Conservation (phyloP, 1,140 invertebrate species). For the Heliconius congener region DNA sequence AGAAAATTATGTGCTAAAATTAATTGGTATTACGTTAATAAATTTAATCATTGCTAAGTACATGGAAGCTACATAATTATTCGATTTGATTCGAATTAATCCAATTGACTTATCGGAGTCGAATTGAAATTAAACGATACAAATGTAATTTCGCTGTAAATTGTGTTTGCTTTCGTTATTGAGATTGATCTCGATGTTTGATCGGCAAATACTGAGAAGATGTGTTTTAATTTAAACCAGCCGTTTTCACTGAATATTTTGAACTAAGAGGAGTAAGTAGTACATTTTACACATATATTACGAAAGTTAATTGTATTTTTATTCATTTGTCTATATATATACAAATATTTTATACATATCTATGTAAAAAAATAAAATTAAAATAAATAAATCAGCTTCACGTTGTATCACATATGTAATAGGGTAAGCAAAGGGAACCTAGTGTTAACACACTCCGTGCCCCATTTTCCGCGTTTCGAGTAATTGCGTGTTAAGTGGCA, state of each 20-base stretch:
- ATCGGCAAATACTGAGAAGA: conserved; percentile 27
- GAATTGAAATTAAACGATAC: conserved; percentile 58
- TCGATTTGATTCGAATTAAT: conserved; percentile 63
- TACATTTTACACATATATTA: background rate
- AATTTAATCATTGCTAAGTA: conserved; percentile 39
- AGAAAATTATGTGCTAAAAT: background rate
- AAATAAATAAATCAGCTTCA: too few relatives aligned
- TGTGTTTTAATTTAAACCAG: conserved; percentile 21
- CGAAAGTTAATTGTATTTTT: background rate
- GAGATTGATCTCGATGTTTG: conserved; percentile 48
- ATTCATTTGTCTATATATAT: too few relatives aligned
- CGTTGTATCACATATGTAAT: too few relatives aligned
- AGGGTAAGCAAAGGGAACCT: too few relatives aligned
- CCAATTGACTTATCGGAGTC: conserved; percentile 55
- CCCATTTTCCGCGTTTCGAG: too few relatives aligned
- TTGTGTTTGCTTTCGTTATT: conserved; percentile 58
- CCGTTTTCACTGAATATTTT: background rate
- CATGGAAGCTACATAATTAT: conserved; percentile 60
- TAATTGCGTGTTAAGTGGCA: too few relatives aligned
- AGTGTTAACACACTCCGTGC: too few relatives aligned
- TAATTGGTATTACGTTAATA: conserved; percentile 27
- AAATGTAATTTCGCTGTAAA: conserved; percentile 63
- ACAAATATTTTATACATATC: too few relatives aligned
- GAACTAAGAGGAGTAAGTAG: background rate
- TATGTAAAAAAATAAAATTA: too few relatives aligned